phyloP scores from a whole-genome alignment of 1,140 invertebrate genomes.

The Lasaia peninsularis region DNA sequence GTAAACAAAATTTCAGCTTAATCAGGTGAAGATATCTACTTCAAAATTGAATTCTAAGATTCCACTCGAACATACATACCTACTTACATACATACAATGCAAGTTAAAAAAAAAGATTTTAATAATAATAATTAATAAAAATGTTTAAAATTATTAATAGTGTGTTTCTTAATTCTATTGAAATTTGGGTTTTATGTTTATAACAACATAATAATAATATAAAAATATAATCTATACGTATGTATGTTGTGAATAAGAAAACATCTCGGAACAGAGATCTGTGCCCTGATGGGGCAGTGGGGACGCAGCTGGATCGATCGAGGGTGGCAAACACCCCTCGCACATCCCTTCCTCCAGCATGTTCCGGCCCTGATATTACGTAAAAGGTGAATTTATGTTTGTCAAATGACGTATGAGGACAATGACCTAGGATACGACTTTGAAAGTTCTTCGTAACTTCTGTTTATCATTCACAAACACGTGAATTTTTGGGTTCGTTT shows the following conservation, averaged over 20 bases:
- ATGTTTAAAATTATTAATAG: no score
- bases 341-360: background rate
- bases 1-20: no score
- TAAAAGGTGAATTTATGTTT: constrained; percentile 7
- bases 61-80: no score
- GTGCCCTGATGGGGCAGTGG: constrained; percentile 1
- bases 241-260: background rate
- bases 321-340: constrained; percentile 10
- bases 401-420: constrained; percentile 6
- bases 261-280: background rate
- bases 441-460: constrained; percentile 8
- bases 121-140: no score
- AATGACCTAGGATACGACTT: constrained; percentile 4
- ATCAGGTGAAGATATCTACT: no score
- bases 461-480: background rate
- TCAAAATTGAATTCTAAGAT: no score
- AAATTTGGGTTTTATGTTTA: no score
- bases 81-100: no score
- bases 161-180: no score
- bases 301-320: constrained; percentile 11
- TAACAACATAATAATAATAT: no score
- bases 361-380: background rate
- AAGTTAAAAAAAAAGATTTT: no score
- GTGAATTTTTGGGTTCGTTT: background rate
- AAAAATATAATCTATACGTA: background rate